phyloP scores from a whole-genome alignment of 2,113 vertebrate species.

The Hucho hucho region DNA sequence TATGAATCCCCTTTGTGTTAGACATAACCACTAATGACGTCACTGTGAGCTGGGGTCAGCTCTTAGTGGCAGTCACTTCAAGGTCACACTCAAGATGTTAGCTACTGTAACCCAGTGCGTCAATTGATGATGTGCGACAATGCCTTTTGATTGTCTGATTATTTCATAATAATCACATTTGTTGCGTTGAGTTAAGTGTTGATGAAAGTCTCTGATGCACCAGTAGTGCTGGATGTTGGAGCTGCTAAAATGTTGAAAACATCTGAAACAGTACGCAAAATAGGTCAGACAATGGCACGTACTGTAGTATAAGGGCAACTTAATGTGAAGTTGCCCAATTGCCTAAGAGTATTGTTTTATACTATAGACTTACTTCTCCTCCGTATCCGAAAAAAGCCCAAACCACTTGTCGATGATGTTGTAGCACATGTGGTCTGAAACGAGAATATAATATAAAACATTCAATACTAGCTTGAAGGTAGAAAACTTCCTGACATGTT shows the following conservation, averaged over 20 bases:
- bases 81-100: too few species aligned
- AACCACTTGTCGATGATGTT: constrained; percentile 21
- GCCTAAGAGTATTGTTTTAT: neutral
- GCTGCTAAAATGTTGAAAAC: constrained; percentile 23
- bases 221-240: neutral
- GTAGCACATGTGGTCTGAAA: constrained; percentile 43
- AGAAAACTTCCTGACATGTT: neutral
- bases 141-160: too few species aligned
- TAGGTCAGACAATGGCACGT: neutral
- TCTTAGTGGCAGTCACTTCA: too few species aligned
- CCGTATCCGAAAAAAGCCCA: constrained; percentile 2
- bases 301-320: too few species aligned
- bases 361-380: constrained; percentile 28
- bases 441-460: neutral
- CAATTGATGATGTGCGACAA: too few species aligned
- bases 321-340: too few species aligned
- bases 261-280: constrained; percentile 30
- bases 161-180: neutral
- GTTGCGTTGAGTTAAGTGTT: constrained; percentile 21
- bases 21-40: too few species aligned
- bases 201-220: neutral
- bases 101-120: too few species aligned
- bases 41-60: too few species aligned
- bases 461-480: neutral
- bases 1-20: too few species aligned